phyloP scores from a whole-genome alignment of 1,140 invertebrate species.

The Camponotus pennsylvanicus region DNA sequence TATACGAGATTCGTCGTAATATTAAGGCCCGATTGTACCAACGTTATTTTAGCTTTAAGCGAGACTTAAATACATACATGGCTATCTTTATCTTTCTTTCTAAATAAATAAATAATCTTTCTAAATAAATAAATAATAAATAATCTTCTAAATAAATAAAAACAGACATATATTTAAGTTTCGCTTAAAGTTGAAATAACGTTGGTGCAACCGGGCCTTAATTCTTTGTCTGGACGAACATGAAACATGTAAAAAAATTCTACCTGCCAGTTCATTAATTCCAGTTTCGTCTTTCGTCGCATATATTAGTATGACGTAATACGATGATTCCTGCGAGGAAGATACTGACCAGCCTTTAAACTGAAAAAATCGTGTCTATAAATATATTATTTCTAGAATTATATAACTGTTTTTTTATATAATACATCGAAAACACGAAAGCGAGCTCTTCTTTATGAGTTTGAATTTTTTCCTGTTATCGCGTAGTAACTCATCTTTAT shows the following conservation, averaged over 20 bases:
- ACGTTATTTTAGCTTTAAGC: no score
- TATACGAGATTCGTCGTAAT: neutral
- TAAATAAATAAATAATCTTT: no score
- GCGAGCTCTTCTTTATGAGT: conserved; percentile 19
- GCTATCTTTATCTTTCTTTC: no score
- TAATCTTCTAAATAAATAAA: no score
- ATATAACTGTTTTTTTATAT: conserved; percentile 54
- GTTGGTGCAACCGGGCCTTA: no score
- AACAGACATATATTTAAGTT: no score
- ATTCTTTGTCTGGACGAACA: neutral
- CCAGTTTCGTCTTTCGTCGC: conserved; percentile 48
- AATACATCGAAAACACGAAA: conserved; percentile 1
- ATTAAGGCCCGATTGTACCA: no score
- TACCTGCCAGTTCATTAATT: conserved; percentile 48
- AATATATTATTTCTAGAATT: conserved; percentile 69
- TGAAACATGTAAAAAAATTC: neutral
- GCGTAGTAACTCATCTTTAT: conserved; percentile 7
- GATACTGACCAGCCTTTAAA: conserved; percentile 58
- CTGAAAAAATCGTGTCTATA: conserved; percentile 66
- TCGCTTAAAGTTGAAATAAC: no score
- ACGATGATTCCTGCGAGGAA: conserved; percentile 60
- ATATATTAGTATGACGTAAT: conserved; percentile 15
- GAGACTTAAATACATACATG: no score
- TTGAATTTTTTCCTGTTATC: neutral
- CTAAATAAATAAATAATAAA: no score